Conservation (phyloP, 1,140 invertebrate genomes). For the Orchestia grillus region DNA sequence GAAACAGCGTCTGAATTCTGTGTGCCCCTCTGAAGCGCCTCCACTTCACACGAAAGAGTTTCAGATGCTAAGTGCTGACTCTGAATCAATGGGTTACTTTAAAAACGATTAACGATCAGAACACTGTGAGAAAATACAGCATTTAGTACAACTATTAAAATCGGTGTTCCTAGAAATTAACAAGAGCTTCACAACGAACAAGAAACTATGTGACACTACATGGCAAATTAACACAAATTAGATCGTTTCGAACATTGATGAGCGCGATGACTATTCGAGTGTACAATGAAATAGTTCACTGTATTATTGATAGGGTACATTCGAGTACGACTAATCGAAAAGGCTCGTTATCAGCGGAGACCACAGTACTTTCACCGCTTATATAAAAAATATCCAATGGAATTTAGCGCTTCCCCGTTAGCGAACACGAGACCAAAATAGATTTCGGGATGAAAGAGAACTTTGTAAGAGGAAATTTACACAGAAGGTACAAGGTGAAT, state of each 20-base stretch:
- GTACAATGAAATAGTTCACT: background rate
- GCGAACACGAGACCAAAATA: background rate
- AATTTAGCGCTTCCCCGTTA: background rate
- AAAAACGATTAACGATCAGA: background rate
- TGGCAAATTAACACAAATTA: background rate
- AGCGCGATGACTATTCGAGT: background rate
- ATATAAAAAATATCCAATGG: background rate
- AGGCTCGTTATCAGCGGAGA: background rate
- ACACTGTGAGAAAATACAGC: no score
- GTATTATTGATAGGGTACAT: background rate
- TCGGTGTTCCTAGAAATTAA: background rate
- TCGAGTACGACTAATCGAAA: background rate
- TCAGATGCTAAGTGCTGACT: background rate
- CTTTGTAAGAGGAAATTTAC: background rate
- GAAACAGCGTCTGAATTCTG: background rate
- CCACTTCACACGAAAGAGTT: background rate
- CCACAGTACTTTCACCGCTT: background rate
- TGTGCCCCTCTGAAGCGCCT: background rate
- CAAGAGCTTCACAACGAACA: background rate
- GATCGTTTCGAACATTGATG: background rate
- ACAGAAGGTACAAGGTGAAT: background rate
- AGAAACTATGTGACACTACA: background rate
- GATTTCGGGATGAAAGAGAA: background rate
- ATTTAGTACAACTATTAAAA: background rate
- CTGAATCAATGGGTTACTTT: background rate